These are phyloP conservation scores for Drosophila greeni DNA, from an alignment of 2,888 invertebrate genomes.

Conservation along the genomic window DNA sequence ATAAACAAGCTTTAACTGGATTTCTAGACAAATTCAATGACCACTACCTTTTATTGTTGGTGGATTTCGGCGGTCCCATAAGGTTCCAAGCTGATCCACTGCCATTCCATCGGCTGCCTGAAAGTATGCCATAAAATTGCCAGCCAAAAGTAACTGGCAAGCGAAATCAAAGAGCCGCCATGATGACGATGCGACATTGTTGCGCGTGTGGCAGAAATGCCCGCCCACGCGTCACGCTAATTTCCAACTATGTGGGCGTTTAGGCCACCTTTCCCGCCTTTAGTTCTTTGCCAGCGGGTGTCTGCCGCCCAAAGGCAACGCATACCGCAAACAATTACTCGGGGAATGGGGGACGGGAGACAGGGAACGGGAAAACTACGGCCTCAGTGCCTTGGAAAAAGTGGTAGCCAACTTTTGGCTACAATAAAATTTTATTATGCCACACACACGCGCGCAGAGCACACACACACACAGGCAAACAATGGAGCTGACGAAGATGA, in stretches of 20 bases:
- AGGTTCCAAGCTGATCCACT: slow-evolving; percentile 8
- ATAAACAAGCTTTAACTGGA: neutral
- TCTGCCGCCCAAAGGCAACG: slow-evolving; percentile 19
- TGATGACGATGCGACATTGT: slow-evolving; percentile 55
- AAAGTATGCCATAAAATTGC: slow-evolving; percentile 59
- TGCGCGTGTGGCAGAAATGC: slow-evolving; percentile 37
- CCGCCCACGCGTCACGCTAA: slow-evolving; percentile 49
- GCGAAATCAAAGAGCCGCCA: slow-evolving; percentile 38
- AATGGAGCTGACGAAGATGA: slow-evolving; percentile 46
- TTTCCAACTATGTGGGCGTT: slow-evolving; percentile 66
- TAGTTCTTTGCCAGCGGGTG: slow-evolving; percentile 8
- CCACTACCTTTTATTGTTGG: neutral
- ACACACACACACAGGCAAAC: slow-evolving; percentile 33
- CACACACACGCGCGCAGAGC: slow-evolving; percentile 61
- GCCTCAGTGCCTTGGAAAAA: slow-evolving; percentile 49
- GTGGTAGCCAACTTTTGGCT: slow-evolving; percentile 71
- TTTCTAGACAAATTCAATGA: neutral
- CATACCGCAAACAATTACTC: slow-evolving; percentile 36
- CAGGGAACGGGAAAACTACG: slow-evolving; percentile 28
- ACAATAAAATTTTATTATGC: slow-evolving; percentile 74
- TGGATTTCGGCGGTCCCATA: neutral
- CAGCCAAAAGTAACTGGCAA: slow-evolving; percentile 41
- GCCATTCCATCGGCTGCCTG: slow-evolving; percentile 43
- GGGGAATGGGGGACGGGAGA: neutral
- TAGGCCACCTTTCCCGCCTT: slow-evolving; percentile 42